phyloP scores from a whole-genome alignment of 2,888 invertebrate genomes.

The Monoplex corrugatus region DNA sequence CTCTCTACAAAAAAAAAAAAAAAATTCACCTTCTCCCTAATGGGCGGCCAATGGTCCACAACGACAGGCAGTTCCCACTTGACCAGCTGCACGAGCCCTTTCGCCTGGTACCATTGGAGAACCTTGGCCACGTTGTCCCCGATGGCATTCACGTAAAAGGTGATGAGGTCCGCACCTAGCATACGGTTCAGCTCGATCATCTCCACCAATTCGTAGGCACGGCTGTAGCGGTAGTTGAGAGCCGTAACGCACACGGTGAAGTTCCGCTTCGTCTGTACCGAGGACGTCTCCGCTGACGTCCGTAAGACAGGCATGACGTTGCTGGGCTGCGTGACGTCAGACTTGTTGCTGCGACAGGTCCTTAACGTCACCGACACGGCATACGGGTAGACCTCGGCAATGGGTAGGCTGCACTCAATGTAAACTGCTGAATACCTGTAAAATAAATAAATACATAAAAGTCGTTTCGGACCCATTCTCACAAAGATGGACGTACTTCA shows the following conservation, averaged over 20 bases:
- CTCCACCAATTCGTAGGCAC: slow-evolving; percentile 75
- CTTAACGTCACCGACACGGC: slow-evolving; percentile 16
- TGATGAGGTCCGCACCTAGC: slow-evolving; percentile 76
- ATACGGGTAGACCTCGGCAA: background rate
- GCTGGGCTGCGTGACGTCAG: slow-evolving; percentile 7
- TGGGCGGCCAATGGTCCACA: slow-evolving; percentile 46
- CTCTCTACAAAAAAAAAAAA: too few species aligned
- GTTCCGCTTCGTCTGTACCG: slow-evolving; percentile 31
- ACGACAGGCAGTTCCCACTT: slow-evolving; percentile 41
- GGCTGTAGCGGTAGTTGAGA: slow-evolving; percentile 66
- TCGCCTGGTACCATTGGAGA: slow-evolving; percentile 38
- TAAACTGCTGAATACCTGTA: slow-evolving; percentile 4
- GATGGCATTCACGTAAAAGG: slow-evolving; percentile 76
- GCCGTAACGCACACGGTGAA: slow-evolving; percentile 73
- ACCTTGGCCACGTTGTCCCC: slow-evolving; percentile 68
- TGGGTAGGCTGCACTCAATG: background rate
- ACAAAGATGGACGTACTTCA: too few species aligned
- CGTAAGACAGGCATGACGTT: background rate
- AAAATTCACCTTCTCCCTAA: background rate
- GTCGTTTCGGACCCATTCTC: too few species aligned
- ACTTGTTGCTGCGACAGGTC: background rate
- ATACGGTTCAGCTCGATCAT: slow-evolving; percentile 78
- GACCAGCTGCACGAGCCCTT: slow-evolving; percentile 42
- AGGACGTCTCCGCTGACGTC: background rate
- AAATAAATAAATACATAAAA: background rate